Percentiles rank a stretch among this genome's conserved stretches.
Evolutionary conservation across 23 tunicate genomes (phyloP).

Genomic region (Styela clava): DNA sequence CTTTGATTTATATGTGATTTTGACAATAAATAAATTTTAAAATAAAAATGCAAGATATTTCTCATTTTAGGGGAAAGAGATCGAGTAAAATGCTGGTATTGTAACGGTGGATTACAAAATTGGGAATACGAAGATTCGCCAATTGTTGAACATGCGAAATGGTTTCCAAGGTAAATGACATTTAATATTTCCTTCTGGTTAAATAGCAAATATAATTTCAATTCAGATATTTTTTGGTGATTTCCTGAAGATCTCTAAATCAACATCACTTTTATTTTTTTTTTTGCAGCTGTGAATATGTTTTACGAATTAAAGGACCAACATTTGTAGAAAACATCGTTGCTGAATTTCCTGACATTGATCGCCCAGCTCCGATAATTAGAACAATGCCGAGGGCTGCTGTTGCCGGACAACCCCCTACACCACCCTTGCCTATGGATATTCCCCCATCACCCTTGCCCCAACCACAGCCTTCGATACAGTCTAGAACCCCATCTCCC

Average conservation of each 20-base stretch:
- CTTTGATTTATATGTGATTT: no score
- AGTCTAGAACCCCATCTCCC: not conserved
- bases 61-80: constrained; percentile 34
- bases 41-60: no score
- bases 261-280: not conserved
- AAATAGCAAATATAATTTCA: no score
- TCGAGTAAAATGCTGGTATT: constrained; percentile 70
- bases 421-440: not conserved
- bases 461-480: not conserved
- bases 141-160: constrained; percentile 66
- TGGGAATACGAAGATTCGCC: constrained; percentile 63
- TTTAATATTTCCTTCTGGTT: no score
- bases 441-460: not conserved
- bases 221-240: no score
- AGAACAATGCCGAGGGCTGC: not conserved
- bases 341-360: not conserved
- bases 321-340: constrained; percentile 14
- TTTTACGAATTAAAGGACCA: constrained; percentile 1
- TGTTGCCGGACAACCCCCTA: not conserved
- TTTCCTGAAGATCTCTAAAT: no score
- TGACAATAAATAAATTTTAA: no score
- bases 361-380: not conserved
- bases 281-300: constrained; percentile 31
- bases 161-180: constrained; percentile 65
- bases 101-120: constrained; percentile 69